These are phyloP conservation scores for Leptarthrus brevirostris DNA, from an alignment of 2,888 invertebrate genomes.

Conservation along the genomic window DNA sequence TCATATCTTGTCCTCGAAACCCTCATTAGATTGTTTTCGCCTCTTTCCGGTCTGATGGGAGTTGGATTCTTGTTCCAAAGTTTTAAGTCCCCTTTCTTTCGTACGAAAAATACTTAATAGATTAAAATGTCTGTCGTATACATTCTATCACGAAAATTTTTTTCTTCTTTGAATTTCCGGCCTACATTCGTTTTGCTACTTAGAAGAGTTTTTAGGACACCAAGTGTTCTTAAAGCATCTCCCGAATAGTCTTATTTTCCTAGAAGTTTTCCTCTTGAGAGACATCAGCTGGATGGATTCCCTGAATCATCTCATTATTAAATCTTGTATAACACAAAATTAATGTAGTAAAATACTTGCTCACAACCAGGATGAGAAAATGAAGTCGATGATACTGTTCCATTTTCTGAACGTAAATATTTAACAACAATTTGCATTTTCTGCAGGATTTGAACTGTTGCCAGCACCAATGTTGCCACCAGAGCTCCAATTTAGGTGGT, in stretches of 20 bases:
- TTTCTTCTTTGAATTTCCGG: background rate
- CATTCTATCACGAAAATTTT: no score
- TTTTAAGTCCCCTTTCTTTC: no score
- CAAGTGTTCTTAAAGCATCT: background rate
- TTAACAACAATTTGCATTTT: constrained; percentile 2
- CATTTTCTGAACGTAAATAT: background rate
- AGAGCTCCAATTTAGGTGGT: background rate
- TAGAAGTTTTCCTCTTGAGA: constrained; percentile 5
- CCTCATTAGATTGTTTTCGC: no score
- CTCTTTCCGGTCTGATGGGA: no score
- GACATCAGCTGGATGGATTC: constrained; percentile 7
- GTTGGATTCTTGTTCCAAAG: no score
- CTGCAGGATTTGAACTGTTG: constrained; percentile 1
- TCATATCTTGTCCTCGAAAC: no score
- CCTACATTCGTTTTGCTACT: background rate
- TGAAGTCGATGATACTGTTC: background rate
- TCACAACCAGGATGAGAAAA: background rate
- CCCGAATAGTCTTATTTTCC: background rate
- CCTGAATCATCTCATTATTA: constrained; percentile 38
- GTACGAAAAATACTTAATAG: no score
- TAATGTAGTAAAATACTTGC: constrained; percentile 5
- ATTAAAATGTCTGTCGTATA: no score
- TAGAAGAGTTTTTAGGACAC: background rate
- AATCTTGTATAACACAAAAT: constrained; percentile 20
- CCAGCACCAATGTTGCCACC: background rate